Evolutionary conservation across 2,113 vertebrate genomes (phyloP).

Genomic region (Thryonomys swinderianus): DNA sequence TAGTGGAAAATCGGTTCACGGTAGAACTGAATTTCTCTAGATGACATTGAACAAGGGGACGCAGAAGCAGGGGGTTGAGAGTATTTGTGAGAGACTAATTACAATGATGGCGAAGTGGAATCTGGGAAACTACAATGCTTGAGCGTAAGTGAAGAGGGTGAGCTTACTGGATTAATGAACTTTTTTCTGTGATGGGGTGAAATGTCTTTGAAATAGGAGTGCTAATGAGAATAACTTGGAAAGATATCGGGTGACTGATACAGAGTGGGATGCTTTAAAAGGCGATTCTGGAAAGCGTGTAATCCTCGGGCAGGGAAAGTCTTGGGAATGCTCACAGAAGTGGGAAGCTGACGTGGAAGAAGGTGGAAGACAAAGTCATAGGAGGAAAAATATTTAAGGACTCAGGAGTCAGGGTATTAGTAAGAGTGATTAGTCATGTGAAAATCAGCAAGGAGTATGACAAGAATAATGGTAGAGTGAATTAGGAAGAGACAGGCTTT

Average conservation of each 20-base stretch:
- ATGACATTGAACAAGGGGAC: not conserved
- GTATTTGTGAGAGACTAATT: not conserved
- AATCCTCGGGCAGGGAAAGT: not conserved
- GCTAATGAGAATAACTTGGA: not conserved
- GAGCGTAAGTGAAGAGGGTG: not conserved
- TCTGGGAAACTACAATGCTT: not conserved
- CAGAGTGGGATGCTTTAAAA: not conserved
- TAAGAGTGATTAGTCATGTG: not conserved
- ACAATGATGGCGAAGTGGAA: not conserved
- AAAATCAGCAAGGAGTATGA: not conserved
- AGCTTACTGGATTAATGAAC: not conserved
- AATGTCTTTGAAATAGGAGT: not conserved
- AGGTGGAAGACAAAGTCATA: not conserved
- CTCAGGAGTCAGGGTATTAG: not conserved
- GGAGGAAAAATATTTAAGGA: not conserved
- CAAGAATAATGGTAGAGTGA: not conserved
- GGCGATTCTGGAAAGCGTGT: not conserved
- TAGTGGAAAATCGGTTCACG: not conserved
- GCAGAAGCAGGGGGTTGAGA: not conserved
- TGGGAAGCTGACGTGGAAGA: not conserved
- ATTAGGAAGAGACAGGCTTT: not conserved
- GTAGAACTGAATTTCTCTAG: not conserved
- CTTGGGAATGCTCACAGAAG: not conserved
- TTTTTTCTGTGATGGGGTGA: not conserved
- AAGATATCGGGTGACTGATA: not conserved